Base-by-base conservation (phyloP, 2,797 vertebrate genomes). In the Oceanodroma leucorhoa region DNA sequence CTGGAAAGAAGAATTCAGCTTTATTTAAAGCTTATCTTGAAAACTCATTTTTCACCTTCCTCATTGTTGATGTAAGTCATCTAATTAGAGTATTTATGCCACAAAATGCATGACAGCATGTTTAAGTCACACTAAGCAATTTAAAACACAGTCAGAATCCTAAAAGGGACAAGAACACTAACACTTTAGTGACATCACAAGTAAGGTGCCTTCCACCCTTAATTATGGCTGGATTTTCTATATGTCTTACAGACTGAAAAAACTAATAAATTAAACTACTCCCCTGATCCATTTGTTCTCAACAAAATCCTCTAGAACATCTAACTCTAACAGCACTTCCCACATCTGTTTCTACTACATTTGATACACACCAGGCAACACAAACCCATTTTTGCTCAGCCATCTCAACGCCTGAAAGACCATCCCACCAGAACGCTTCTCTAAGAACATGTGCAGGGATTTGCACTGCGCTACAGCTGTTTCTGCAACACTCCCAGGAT, bases 1-100 rank as follows among this genome's bases (percentile, higher is more conserved):
- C 98, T 98, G 80, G 20, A 83, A 94, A 77, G 29, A 86, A 77
- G 4, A 78, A 45, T 24, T 19, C n/a, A 79, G 11, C 9, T 38
- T 83, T 64, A 24, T 18, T 16, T 10, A 54, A 20, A 61, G 19
- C 9, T 50, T 34, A 18, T 3, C 23, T 29, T 26, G 10, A 30
- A 20, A 64, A 32, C 2, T 5, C 4, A 9, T 24, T 60, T 23
- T 21, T 41, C 22, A 34, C 3, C 36, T 22, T 21, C 32, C 34
- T 45, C 8, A 2, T 5, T 11, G 22, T 2, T 13, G 38, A 41
- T 1, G 20, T 5, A 21, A 62, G 20, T 26, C 10, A 51, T 2
- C 11, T 13, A 15, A 72, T 26, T 9, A 10, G 15, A 66, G 30
- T 4, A 9, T 10, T 23, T 23, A 13, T 1, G 13, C 11, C 45